Conservation (phyloP, 2,113 vertebrate species). For the Lophura nycthemera region DNA sequence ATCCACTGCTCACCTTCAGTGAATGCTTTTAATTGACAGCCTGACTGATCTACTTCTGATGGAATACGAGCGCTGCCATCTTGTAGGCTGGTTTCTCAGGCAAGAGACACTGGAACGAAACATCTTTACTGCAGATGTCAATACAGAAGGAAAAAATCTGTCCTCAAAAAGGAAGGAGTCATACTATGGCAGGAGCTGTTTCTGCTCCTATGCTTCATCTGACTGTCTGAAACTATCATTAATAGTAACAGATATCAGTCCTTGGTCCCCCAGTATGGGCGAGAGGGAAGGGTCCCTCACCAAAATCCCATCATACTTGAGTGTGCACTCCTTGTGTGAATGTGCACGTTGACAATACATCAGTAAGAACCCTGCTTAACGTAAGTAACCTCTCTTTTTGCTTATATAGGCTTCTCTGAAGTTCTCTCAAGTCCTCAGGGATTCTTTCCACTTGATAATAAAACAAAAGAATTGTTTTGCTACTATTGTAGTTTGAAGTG, state of each 20-base stretch:
- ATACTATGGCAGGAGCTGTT: not conserved
- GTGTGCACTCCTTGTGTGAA: not conserved
- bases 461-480: conserved; percentile 13
- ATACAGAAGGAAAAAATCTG: not conserved
- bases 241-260: not conserved
- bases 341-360: not conserved
- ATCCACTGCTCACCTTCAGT: not conserved
- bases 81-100: not conserved
- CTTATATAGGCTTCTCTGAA: not conserved
- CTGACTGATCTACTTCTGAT: not conserved
- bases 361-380: not conserved
- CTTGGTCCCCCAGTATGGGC: not conserved
- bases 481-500: not conserved
- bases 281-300: not conserved
- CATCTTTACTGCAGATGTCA: not conserved
- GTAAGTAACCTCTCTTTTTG: conserved; percentile 11
- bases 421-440: not conserved
- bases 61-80: not conserved
- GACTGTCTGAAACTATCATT: not conserved
- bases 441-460: conserved; percentile 9
- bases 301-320: not conserved
- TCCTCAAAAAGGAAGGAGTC: not conserved
- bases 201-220: not conserved
- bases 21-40: conserved; percentile 33
- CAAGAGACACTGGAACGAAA: not conserved